phyloP scores from a whole-genome alignment of 2,797 vertebrate genomes.

The Potorous gilbertii region DNA sequence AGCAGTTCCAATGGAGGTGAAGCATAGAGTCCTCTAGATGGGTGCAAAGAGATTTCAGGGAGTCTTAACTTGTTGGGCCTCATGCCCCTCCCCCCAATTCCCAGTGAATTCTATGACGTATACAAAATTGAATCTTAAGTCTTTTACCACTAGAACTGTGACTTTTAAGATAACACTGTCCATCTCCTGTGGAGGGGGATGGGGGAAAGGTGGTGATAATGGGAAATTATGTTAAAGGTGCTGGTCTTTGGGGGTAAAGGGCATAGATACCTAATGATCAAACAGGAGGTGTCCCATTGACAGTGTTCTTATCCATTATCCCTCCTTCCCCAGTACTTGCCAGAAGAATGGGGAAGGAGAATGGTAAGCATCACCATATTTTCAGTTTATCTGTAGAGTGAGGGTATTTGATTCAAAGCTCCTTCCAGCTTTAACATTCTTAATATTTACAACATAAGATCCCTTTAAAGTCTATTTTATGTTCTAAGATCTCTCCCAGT shows the following conservation, averaged over 20 bases:
- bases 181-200: not conserved
- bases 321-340: not conserved
- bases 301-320: not conserved
- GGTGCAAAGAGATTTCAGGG: not conserved
- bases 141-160: not conserved
- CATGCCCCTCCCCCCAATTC: not conserved
- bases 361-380: not conserved
- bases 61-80: not conserved
- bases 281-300: not conserved
- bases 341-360: not conserved
- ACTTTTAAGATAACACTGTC: not conserved
- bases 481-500: not conserved
- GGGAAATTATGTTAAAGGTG: not conserved
- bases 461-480: not conserved
- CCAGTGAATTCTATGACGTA: not conserved
- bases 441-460: not conserved
- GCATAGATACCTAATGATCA: not conserved
- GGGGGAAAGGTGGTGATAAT: not conserved
- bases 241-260: not conserved
- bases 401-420: not conserved
- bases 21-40: not conserved
- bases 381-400: not conserved
- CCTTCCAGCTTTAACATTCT: not conserved
- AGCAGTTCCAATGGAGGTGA: not conserved
- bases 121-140: not conserved